Percentiles rank a stretch among this genome's conserved stretches.
These are phyloP conservation scores for Zeuzera pyrina DNA, from an alignment of 2,888 invertebrate species.

Conservation along the genomic window DNA sequence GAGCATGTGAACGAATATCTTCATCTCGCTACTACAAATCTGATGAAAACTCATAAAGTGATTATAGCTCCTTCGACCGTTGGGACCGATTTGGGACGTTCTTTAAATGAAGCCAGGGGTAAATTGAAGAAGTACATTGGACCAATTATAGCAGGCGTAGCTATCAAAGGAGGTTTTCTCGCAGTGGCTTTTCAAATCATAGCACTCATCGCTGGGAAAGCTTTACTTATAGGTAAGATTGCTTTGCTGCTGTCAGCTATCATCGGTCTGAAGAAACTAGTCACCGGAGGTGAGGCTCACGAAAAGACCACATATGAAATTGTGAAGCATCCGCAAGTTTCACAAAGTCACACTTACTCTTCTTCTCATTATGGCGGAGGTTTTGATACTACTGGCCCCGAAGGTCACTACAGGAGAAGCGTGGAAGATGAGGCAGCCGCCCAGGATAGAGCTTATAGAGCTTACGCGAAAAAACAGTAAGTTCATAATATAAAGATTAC, in stretches of 20 bases:
- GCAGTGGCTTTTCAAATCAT: slow-evolving; percentile 83
- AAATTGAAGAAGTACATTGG: slow-evolving; percentile 78
- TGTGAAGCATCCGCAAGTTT: slow-evolving; percentile 88
- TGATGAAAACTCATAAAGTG: slow-evolving; percentile 75
- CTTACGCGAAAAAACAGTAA: slow-evolving; percentile 60
- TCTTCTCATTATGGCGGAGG: slow-evolving; percentile 78
- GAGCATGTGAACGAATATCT: slow-evolving; percentile 75
- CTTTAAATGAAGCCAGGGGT: slow-evolving; percentile 69
- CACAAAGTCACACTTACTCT: slow-evolving; percentile 83
- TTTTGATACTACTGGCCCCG: slow-evolving; percentile 71
- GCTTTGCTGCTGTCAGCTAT: slow-evolving; percentile 85
- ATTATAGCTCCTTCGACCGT: slow-evolving; percentile 60
- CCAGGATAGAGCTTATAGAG: slow-evolving; percentile 76
- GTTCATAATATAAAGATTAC: slow-evolving; percentile 20
- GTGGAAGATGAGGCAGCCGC: slow-evolving; percentile 74
- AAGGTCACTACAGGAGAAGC: slow-evolving; percentile 74
- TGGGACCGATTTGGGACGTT: slow-evolving; percentile 57
- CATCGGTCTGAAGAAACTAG: slow-evolving; percentile 85
- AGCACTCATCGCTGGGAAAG: slow-evolving; percentile 85
- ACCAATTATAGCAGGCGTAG: slow-evolving; percentile 78
- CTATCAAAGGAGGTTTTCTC: slow-evolving; percentile 80
- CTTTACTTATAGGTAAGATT: slow-evolving; percentile 87
- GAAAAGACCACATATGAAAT: slow-evolving; percentile 90
- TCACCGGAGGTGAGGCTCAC: slow-evolving; percentile 76
- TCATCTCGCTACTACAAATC: slow-evolving; percentile 66